Conservation (phyloP, 1,140 invertebrate genomes). For the Sesamia nonagrioides region DNA sequence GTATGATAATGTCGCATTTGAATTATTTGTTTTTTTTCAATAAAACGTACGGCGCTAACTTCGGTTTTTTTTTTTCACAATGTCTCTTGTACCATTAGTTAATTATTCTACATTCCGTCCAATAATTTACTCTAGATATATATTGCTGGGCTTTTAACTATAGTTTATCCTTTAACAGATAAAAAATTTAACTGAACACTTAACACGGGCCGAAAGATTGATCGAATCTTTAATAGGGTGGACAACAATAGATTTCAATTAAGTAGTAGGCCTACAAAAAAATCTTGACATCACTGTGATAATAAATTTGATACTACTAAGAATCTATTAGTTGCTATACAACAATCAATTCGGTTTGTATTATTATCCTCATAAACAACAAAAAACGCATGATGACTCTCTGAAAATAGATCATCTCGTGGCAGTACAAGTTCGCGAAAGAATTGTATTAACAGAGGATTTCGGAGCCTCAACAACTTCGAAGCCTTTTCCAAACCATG, state of each 20-base stretch:
- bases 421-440: background rate
- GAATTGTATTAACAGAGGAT: no score
- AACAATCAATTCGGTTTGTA: background rate
- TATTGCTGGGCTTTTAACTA: background rate
- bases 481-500: no score
- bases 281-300: slow-evolving; percentile 19
- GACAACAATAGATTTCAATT: slow-evolving; percentile 40
- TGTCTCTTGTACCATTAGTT: no score
- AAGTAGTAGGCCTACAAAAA: slow-evolving; percentile 6
- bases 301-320: slow-evolving; percentile 17
- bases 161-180: background rate
- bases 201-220: background rate
- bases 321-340: background rate
- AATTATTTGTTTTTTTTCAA: no score
- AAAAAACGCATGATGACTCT: background rate
- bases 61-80: no score
- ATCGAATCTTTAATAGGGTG: slow-evolving; percentile 17
- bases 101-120: no score
- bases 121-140: no score
- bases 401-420: no score
- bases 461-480: no score
- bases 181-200: slow-evolving; percentile 12
- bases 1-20: no score
- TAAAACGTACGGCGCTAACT: no score
- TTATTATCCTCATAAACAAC: background rate